Percentiles rank a stretch among this genome's conserved stretches.
phyloP scores from a whole-genome alignment of 2,888 invertebrate species.

The Lissonota sp. region DNA sequence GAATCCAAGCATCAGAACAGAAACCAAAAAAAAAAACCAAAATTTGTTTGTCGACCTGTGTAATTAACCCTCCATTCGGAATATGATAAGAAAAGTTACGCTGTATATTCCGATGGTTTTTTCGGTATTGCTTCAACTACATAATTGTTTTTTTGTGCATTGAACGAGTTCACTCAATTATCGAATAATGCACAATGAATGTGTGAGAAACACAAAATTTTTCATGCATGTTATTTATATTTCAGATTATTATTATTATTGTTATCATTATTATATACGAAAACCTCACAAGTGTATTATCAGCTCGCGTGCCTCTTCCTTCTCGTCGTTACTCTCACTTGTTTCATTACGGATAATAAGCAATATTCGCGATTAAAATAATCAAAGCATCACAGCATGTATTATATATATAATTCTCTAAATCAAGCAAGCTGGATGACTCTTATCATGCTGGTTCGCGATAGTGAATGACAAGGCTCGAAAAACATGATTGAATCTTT shows the following conservation, averaged over 20 bases:
- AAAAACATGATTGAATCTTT: conserved; percentile 41
- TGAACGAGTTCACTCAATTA: conserved; percentile 45
- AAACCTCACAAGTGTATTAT: conserved; percentile 81
- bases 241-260: not conserved
- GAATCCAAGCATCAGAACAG: too few species aligned
- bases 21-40: too few species aligned
- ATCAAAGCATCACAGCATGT: conserved; percentile 50
- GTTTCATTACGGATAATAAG: not conserved
- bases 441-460: conserved; percentile 70
- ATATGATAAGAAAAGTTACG: too few species aligned
- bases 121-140: too few species aligned
- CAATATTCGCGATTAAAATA: conserved; percentile 7
- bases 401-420: conserved; percentile 44
- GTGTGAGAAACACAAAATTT: conserved; percentile 53
- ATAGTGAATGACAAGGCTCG: conserved; percentile 58
- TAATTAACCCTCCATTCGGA: too few species aligned
- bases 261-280: conserved; percentile 55
- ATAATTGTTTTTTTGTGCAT: conserved; percentile 16
- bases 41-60: too few species aligned
- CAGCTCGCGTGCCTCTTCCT: conserved; percentile 79
- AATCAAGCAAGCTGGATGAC: conserved; percentile 73
- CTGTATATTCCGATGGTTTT: too few species aligned
- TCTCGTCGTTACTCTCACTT: conserved; percentile 71
- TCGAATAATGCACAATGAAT: conserved; percentile 52
- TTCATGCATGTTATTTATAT: conserved; percentile 58